Base-by-base conservation (phyloP, 1,140 invertebrate species). In the Ceratina calcarata region DNA sequence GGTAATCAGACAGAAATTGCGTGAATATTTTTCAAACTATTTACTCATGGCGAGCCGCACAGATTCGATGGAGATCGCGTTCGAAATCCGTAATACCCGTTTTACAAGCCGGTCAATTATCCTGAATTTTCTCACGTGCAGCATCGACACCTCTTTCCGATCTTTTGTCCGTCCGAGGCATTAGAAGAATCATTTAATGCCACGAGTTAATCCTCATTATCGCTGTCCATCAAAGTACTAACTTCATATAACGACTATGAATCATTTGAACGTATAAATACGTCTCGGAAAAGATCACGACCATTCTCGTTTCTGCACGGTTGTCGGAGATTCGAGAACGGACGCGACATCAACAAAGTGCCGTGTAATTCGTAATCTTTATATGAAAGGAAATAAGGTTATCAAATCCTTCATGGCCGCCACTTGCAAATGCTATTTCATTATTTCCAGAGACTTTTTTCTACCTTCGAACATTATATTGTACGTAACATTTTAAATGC, bases 1-100 rank as follows among this genome's bases (percentile, higher is more conserved):
- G 71, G 62, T 78, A 81, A 86, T 78, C 77, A 55, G 24, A 0
- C 57, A 70, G 73, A 78, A 78, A 70, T 85, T 86, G 67, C 62
- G 83, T 57, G 85, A 86, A 24, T 22, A 53, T 68, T 69, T 77
- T 62, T 62, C 51, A 57, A 62, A 72, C 45, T 16, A n/a, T 62
- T 22, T 55, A 61, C 20, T 66, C 2, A 32, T 32, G 27, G 27
- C 27, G 27, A 32, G 27, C 3, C 12, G 45, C 1, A 51, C 74
- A 22, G 32, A 18, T 58, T 18, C 60, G 70, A 53, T 32, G 37
- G 10, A n/a, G 32, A 68, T 53, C 24, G 18, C 20, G 18, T 32
- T 67, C 20, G 32, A 60, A 67, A 68, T 60, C 37, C 65, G 53
- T 58, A 20, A 49, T 45, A n/a, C 27, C 15, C n/a, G 16, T 65